Percentiles rank a stretch among this genome's conserved stretches.
phyloP scores from a whole-genome alignment of 2,113 vertebrate species.

The Trinectes maculatus region DNA sequence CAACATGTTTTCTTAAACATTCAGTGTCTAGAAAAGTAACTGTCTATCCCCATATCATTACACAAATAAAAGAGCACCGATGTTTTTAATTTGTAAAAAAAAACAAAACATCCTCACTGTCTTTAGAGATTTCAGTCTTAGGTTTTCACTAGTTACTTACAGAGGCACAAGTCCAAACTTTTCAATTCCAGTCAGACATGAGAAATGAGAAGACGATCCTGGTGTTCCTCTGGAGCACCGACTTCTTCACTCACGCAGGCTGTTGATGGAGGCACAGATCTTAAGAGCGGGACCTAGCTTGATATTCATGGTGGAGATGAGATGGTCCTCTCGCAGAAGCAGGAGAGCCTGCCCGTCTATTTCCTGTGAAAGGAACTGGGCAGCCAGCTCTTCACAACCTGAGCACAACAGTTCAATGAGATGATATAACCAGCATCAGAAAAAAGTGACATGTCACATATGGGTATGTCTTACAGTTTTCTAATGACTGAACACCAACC shows the following conservation, averaged over 20 bases:
- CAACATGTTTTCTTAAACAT: conserved; percentile 56
- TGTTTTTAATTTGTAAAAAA: conserved; percentile 10
- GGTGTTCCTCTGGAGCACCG: not conserved
- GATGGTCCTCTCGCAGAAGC: conserved; percentile 95
- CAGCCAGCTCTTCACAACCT: conserved; percentile 97
- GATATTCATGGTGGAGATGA: conserved; percentile 99
- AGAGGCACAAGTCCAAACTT: conserved; percentile 4
- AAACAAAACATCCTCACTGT: not conserved
- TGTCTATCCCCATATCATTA: conserved; percentile 8
- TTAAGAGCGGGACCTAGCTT: conserved; percentile 98
- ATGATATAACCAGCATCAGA: not conserved
- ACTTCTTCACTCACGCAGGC: conserved; percentile 90
- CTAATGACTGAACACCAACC: conserved; percentile 74
- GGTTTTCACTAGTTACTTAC: conserved; percentile 2
- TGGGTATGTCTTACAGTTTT: no score
- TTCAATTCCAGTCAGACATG: conserved; percentile 35
- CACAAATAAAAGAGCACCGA: conserved; percentile 17
- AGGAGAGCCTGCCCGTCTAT: conserved; percentile 97
- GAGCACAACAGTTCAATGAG: conserved; percentile 2
- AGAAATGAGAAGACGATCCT: conserved; percentile 13
- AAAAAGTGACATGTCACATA: no score
- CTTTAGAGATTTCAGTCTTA: conserved; percentile 17
- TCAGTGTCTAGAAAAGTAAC: conserved; percentile 66
- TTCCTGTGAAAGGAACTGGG: conserved; percentile 96
- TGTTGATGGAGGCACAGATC: conserved; percentile 98